Evolutionary conservation across 2,888 invertebrate genomes (phyloP), one percentile per base, ranked within the genome.

Genomic region (Sclerodermus sp.): DNA sequence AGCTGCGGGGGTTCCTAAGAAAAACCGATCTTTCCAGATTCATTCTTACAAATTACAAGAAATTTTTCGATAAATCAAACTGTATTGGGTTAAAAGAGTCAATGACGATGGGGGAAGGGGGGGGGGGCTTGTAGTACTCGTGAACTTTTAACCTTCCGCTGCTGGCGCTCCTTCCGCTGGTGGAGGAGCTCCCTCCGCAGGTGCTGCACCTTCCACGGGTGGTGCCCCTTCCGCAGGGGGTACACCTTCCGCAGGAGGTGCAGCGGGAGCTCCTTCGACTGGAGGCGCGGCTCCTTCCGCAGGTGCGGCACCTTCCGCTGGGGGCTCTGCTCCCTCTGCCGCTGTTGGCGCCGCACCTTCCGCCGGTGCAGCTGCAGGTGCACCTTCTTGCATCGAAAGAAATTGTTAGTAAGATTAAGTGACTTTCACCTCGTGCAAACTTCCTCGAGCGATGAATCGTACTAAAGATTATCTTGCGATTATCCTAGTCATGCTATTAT

Each of bases 161-260:
- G 67, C 70, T 38, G 58, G 71, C 79, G 73, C 0, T 14, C 46
- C 55, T 46, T 44, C 40, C 47, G 9, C 53, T 31, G 55, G 54
- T 17, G 55, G 56, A 18, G 58, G 64, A 34, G 67, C 74, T 53
- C 69, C 74, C 23, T 69, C 41, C 12, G 41, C 49, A 17, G 41
- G 41, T 8, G 14, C 3, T 8, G 75, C 76, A 36, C 75, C 76
- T 44, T 76, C 79, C 0, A 74, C 70, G 1, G 78, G 73, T 43
- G 77, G 71, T 15, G 71, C 73, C 2, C 53, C 63, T 45, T 58
- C 66, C 5, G 57, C 61, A 17, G 67, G 60, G 15, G 65, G 54
- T 12, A 57, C 49, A 18, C 58, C 66, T 51, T 65, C 67, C n/a
- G 58, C 57, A 9, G 55, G 55, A 16, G 66, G 60, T 39, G 64